Evolutionary conservation across 2,113 vertebrate genomes (phyloP).

Genomic region (Pedionomus torquatus): DNA sequence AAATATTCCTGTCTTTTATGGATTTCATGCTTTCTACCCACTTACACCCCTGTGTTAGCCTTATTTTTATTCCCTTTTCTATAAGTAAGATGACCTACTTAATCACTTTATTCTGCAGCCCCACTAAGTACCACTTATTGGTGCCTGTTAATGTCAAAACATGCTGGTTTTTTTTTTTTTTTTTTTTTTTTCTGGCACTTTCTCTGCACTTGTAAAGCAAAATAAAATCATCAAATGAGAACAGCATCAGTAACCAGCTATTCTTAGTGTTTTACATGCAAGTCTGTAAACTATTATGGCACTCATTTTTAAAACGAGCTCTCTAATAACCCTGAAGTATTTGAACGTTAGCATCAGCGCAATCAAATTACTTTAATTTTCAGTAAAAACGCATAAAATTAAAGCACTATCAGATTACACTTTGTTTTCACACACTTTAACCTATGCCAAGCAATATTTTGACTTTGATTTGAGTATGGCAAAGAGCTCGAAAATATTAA

Average conservation of each 20-base stretch:
- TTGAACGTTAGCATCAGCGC: background rate
- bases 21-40: background rate
- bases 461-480: background rate
- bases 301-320: background rate
- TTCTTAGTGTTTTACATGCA: background rate
- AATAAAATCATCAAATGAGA: background rate
- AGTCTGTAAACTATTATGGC: background rate
- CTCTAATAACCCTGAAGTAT: background rate
- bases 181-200: background rate
- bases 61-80: background rate
- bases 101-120: background rate
- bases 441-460: slow-evolving; percentile 23
- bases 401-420: background rate
- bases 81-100: slow-evolving; percentile 30
- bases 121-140: background rate
- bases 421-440: slow-evolving; percentile 8
- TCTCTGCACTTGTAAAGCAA: background rate
- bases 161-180: background rate
- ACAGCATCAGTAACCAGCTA: background rate
- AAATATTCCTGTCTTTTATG: background rate
- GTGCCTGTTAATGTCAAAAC: slow-evolving; percentile 16
- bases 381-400: slow-evolving; percentile 3
- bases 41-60: background rate
- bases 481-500: slow-evolving; percentile 7
- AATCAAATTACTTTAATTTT: slow-evolving; percentile 20